These are phyloP conservation scores for Pentalonia nigronervosa DNA, from an alignment of 1,140 invertebrate species.

Conservation along the genomic window DNA sequence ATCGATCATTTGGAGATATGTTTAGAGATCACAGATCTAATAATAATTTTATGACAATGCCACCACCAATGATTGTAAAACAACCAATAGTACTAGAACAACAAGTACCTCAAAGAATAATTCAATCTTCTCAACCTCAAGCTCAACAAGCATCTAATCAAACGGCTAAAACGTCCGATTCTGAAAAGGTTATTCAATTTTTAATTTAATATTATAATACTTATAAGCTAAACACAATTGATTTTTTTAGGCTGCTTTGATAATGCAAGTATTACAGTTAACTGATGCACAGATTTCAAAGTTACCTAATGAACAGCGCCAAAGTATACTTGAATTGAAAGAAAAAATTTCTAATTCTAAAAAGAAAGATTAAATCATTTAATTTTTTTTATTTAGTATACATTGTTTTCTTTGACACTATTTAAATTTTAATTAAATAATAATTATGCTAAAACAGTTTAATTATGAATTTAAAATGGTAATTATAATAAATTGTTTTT, in stretches of 20 bases:
- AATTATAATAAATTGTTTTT: neutral
- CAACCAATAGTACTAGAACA: neutral
- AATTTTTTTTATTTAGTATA: neutral
- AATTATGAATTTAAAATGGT: neutral
- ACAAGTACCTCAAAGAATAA: neutral
- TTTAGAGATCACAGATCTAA: neutral
- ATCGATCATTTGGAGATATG: neutral
- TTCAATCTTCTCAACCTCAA: conserved; percentile 4
- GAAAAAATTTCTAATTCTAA: conserved; percentile 89
- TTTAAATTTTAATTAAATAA: neutral
- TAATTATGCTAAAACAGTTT: neutral
- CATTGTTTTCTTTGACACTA: neutral
- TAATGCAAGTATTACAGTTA: conserved; percentile 98
- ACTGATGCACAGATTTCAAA: conserved; percentile 97
- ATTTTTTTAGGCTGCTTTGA: conserved; percentile 80
- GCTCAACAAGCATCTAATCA: conserved; percentile 18
- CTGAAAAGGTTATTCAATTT: conserved; percentile 63
- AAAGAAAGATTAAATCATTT: neutral
- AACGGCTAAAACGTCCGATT: conserved; percentile 63
- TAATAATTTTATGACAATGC: neutral
- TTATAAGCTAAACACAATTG: neutral
- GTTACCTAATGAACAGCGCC: conserved; percentile 93
- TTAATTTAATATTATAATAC: neutral
- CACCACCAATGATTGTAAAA: neutral
- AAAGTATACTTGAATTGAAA: conserved; percentile 96